Evolutionary conservation across 2,113 vertebrate genomes (phyloP).

Genomic region (Paramormyrops kingsleyae): DNA sequence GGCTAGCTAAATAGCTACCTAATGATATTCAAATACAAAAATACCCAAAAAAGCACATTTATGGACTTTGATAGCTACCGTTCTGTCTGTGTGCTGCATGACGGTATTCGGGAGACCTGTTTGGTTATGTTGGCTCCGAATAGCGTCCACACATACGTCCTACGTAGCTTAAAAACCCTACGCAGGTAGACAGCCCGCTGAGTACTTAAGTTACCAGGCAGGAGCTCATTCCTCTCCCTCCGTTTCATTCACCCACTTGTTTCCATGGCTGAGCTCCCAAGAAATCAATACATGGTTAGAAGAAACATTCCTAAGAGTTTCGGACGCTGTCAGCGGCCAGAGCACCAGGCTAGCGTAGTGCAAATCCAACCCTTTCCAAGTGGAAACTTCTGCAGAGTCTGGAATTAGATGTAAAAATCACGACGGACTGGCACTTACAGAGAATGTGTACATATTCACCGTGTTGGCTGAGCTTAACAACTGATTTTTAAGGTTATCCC

Average conservation of each 20-base stretch:
- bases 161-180: neutral
- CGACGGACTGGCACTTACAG: neutral
- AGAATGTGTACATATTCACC: neutral
- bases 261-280: neutral
- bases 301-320: neutral
- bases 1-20: neutral
- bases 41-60: neutral
- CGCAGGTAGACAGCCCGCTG: neutral
- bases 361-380: neutral
- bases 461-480: neutral
- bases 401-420: neutral
- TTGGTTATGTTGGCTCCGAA: neutral
- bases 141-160: neutral
- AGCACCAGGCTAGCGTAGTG: neutral
- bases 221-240: neutral
- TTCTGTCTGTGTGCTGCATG: neutral
- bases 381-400: neutral
- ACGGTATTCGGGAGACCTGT: neutral
- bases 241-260: neutral
- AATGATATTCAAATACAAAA: neutral
- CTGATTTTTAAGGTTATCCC: neutral
- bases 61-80: neutral
- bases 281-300: neutral
- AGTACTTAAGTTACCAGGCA: neutral
- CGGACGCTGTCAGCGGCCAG: neutral